Percentiles rank a stretch among this genome's conserved stretches.
phyloP scores from a whole-genome alignment of 1,140 invertebrate species.

The Tenebrio molitor region DNA sequence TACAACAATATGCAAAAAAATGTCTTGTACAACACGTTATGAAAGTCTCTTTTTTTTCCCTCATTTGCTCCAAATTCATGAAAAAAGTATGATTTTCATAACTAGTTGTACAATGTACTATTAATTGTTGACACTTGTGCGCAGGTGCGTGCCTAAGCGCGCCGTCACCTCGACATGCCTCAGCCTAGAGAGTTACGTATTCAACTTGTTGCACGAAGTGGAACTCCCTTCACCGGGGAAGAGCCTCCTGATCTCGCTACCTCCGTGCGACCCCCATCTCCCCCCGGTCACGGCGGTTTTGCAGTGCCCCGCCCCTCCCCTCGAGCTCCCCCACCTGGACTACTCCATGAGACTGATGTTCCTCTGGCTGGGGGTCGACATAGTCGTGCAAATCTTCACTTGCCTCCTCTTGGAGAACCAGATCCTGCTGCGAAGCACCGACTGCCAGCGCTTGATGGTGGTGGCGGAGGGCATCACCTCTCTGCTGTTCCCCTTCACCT shows the following conservation, averaged over 20 bases:
- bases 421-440: constrained; percentile 92
- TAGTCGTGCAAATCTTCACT: constrained; percentile 93
- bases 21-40: no score
- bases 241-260: constrained; percentile 86
- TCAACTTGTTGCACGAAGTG: constrained; percentile 95
- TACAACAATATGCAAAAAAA: no score
- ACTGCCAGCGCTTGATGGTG: constrained; percentile 96
- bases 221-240: constrained; percentile 88
- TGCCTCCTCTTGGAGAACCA: constrained; percentile 98
- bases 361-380: constrained; percentile 87
- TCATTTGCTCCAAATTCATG: no score
- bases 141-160: constrained; percentile 80
- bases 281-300: constrained; percentile 77
- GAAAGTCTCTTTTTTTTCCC: no score
- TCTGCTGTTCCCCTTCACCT: constrained; percentile 94
- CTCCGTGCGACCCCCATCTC: constrained; percentile 80
- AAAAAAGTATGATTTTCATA: no score
- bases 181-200: constrained; percentile 93
- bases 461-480: constrained; percentile 95
- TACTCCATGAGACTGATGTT: constrained; percentile 93
- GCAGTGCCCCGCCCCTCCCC: constrained; percentile 77
- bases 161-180: constrained; percentile 78
- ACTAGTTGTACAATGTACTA: neutral
- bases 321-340: constrained; percentile 94
- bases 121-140: constrained; percentile 58